These are phyloP conservation scores for Saxidomus purpurata DNA, from an alignment of 1,140 invertebrate species.

Conservation along the genomic window DNA sequence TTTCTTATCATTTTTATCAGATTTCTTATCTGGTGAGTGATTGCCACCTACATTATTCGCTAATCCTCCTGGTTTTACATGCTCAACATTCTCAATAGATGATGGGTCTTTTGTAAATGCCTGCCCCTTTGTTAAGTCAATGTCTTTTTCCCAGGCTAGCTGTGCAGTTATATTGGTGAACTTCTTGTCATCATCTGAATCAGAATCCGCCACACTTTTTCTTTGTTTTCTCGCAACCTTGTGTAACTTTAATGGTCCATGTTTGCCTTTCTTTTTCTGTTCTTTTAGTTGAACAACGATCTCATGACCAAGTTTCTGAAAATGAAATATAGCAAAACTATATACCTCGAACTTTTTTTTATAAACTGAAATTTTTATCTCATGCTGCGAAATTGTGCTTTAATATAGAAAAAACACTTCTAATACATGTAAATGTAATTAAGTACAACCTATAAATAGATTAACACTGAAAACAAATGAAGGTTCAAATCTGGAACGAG, in stretches of 20 bases:
- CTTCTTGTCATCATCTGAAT: conserved; percentile 67
- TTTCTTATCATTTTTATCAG: conserved; percentile 45
- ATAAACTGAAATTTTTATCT: too few species aligned
- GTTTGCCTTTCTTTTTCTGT: conserved; percentile 70
- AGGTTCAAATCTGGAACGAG: too few species aligned
- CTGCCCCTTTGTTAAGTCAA: conserved; percentile 80
- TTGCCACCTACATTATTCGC: conserved; percentile 50
- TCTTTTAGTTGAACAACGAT: conserved; percentile 76
- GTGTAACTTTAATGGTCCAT: conserved; percentile 69
- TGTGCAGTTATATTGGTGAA: conserved; percentile 79
- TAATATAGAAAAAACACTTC: too few species aligned
- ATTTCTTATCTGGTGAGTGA: conserved; percentile 29
- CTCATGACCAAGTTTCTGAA: conserved; percentile 80
- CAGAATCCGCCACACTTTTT: conserved; percentile 58
- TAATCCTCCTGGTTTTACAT: not conserved
- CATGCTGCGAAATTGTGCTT: too few species aligned
- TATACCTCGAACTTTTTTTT: too few species aligned
- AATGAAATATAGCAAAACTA: conserved; percentile 21
- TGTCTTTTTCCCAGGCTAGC: conserved; percentile 85
- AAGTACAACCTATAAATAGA: too few species aligned
- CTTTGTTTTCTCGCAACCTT: conserved; percentile 56
- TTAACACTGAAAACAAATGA: too few species aligned
- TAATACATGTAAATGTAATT: too few species aligned
- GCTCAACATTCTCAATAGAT: conserved; percentile 65
- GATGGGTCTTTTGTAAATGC: conserved; percentile 72